Percentiles rank a stretch among this genome's conserved stretches.
phyloP scores from a whole-genome alignment of 1,140 invertebrate species.

The Drosophila oshimai region DNA sequence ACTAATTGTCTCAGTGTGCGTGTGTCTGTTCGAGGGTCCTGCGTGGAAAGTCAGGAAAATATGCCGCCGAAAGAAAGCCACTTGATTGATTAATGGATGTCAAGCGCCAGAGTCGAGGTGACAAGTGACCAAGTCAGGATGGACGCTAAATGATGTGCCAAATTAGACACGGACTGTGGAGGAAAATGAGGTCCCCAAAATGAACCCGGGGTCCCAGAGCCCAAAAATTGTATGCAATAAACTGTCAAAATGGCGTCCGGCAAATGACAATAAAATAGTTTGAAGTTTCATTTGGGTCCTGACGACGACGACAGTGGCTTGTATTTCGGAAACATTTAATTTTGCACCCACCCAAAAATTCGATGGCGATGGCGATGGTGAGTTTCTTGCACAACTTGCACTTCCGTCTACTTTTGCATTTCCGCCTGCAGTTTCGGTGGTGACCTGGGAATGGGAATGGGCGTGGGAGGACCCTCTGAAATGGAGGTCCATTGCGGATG shows the following conservation, averaged over 20 bases:
- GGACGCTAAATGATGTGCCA: slow-evolving; percentile 71
- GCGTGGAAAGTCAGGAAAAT: slow-evolving; percentile 17
- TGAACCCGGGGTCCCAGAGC: neutral
- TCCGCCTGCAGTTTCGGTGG: slow-evolving; percentile 31
- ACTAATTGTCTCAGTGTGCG: slow-evolving; percentile 53
- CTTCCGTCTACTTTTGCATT: slow-evolving; percentile 76
- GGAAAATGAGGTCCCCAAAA: neutral
- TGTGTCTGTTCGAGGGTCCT: slow-evolving; percentile 9
- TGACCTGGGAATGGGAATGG: no score
- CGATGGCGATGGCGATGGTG: no score
- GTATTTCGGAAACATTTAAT: slow-evolving; percentile 65
- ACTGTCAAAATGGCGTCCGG: slow-evolving; percentile 68
- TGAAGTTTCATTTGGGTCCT: slow-evolving; percentile 11
- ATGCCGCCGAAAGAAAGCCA: slow-evolving; percentile 23
- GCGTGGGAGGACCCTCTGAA: no score
- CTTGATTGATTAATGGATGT: slow-evolving; percentile 75
- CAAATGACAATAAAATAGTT: slow-evolving; percentile 65
- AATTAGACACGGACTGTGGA: slow-evolving; percentile 42
- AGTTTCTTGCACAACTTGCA: slow-evolving; percentile 72
- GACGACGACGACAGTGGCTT: neutral
- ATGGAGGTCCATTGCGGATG: slow-evolving; percentile 62
- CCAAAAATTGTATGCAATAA: slow-evolving; percentile 63
- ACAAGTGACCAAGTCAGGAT: slow-evolving; percentile 67
- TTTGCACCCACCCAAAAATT: slow-evolving; percentile 38
- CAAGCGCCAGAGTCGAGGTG: slow-evolving; percentile 61